Conservation (phyloP, 2,113 vertebrate species). For the Cranoglanis bouderius region DNA sequence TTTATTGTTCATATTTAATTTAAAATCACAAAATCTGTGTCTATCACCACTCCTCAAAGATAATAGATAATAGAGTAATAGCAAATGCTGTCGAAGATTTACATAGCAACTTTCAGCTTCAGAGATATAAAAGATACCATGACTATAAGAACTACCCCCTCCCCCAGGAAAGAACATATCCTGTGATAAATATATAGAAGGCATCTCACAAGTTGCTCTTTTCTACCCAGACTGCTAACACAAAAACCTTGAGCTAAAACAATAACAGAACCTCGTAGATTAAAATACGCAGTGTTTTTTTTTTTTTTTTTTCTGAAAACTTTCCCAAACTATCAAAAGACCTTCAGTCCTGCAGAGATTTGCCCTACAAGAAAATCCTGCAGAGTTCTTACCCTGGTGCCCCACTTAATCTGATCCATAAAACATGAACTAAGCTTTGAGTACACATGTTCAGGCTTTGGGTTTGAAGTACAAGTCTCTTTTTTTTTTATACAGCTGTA, state of each 20-base stretch:
- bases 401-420: constrained; percentile 65
- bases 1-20: neutral
- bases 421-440: constrained; percentile 65
- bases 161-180: neutral
- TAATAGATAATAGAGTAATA: neutral
- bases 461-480: constrained; percentile 5
- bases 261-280: constrained; percentile 7
- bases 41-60: neutral
- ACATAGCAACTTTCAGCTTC: neutral
- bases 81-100: neutral
- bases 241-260: constrained; percentile 4
- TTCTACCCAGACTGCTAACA: neutral
- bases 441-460: constrained; percentile 42
- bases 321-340: constrained; percentile 29
- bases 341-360: neutral
- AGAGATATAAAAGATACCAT: neutral
- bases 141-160: neutral
- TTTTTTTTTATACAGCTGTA: constrained; percentile 12
- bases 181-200: neutral
- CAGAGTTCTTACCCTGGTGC: constrained; percentile 56
- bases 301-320: constrained; percentile 28
- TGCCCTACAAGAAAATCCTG: constrained; percentile 61
- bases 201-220: constrained; percentile 2
- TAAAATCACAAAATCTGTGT: neutral
- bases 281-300: constrained; percentile 26